Percentiles rank a stretch among this genome's conserved stretches.
phyloP scores from a whole-genome alignment of 2,888 invertebrate species.

The Torymus auratus region DNA sequence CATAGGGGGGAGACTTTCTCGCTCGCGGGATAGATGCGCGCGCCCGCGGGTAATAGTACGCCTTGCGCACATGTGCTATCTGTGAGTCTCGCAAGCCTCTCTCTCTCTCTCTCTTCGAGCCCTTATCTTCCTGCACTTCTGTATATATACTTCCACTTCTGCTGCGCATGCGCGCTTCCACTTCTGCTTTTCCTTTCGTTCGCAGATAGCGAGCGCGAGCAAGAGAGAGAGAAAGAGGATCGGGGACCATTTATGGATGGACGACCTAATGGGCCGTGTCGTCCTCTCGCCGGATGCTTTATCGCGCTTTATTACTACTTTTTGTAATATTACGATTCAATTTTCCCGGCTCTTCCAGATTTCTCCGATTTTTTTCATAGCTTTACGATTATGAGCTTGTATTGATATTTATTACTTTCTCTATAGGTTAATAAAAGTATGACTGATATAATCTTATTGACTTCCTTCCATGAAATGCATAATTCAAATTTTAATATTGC shows the following conservation, averaged over 20 bases:
- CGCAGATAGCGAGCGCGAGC: neutral
- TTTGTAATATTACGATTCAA: no score
- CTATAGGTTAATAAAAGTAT: no score
- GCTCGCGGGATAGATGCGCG: neutral
- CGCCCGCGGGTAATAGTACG: constrained; percentile 3
- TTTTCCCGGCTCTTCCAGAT: no score
- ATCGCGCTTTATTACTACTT: neutral
- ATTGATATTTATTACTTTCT: no score
- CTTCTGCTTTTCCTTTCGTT: constrained; percentile 8
- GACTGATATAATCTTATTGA: no score
- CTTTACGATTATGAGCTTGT: no score
- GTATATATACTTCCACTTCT: no score
- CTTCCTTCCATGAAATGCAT: no score
- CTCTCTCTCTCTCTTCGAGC: constrained; percentile 7
- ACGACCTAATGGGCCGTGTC: constrained; percentile 1
- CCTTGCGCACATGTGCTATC: neutral
- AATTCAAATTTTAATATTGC: no score
- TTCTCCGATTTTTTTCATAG: no score
- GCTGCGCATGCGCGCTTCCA: neutral
- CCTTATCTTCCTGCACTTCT: neutral
- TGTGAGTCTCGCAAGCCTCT: neutral
- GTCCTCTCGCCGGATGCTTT: neutral
- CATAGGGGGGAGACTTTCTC: neutral
- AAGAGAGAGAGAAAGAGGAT: no score
- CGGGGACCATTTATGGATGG: neutral